Base-by-base conservation (phyloP, 2,113 vertebrate species). In the Accipiter virgatus region DNA sequence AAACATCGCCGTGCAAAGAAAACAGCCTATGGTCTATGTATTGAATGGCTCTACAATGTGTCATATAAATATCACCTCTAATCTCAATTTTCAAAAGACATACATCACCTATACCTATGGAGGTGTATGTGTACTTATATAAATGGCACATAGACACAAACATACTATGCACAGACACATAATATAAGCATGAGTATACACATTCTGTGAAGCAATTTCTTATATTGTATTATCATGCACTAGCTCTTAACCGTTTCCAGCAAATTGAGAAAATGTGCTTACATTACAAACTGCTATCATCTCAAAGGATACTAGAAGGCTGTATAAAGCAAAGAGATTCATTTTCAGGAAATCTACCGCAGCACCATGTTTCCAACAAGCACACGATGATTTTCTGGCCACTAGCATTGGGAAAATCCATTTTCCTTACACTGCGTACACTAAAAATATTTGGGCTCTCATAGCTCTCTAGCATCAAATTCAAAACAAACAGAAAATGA, bases 401-500 rank as follows among this genome's bases (percentile, higher is more conserved):
- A 18, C 40, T 40, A 62, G 48, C 4, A 8, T 0, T 36, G 40
- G 27, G 88, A 86, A 97, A 91, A 95, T 11, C 58, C 31, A 61
- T 83, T 88, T 85, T 78, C 50, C 58, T 91, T 56, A 87, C 23
- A 58, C 36, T 91, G 87, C 4, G 7, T 95, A 94, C 86, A 95
- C 73, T 93, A 53, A 90, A 95, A 96, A 95, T 75, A 93, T 81
- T 91, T 68, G 38, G 18, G 29, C 38, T 93, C 47, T 82, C 68
- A 31, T 12, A 81, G 79, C 19, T 77, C 86, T 89, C 36, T 18
- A 86, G 68, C 85, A 91, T 48, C 53, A 79, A 87, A 93, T 75
- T 93, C 89, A 97, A 96, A 97, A 97, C 86, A 97, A 97, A 97
- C 86, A 97, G 67, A 95, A 96, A 93, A 86, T 32, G 58, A 95